These are phyloP conservation scores for Onychostruthus taczanowskii DNA, from an alignment of 2,113 vertebrate species.

Conservation along the genomic window DNA sequence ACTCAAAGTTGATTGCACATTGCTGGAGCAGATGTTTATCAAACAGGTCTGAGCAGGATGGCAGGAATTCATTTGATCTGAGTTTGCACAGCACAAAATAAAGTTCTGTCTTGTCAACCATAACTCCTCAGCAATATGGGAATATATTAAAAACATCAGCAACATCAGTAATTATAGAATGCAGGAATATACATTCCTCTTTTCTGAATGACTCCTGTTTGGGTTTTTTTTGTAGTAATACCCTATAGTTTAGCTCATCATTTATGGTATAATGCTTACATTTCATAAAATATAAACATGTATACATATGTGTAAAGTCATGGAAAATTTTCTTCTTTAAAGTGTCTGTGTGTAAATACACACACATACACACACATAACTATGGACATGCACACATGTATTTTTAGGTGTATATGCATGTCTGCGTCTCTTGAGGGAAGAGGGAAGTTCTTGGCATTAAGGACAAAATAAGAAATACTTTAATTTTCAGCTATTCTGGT, in stretches of 20 bases:
- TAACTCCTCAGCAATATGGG: neutral
- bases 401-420: neutral
- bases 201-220: neutral
- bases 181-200: neutral
- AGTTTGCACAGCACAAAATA: slow-evolving; percentile 6
- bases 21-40: slow-evolving; percentile 16
- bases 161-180: neutral
- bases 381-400: accelerated
- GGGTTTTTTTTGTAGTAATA: neutral
- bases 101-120: neutral
- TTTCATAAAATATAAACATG: neutral
- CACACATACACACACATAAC: neutral
- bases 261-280: neutral
- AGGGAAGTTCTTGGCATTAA: neutral
- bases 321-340: slow-evolving; percentile 7
- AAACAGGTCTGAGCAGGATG: slow-evolving; percentile 30
- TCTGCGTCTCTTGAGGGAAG: neutral
- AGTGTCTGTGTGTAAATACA: neutral
- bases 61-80: slow-evolving; percentile 55
- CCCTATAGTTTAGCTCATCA: neutral
- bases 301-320: neutral
- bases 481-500: neutral
- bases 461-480: neutral
- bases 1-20: neutral
- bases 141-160: neutral